Percentiles rank a stretch among this genome's conserved stretches.
Conservation (phyloP, 2,888 invertebrate genomes). For the Exocentrus adspersus region DNA sequence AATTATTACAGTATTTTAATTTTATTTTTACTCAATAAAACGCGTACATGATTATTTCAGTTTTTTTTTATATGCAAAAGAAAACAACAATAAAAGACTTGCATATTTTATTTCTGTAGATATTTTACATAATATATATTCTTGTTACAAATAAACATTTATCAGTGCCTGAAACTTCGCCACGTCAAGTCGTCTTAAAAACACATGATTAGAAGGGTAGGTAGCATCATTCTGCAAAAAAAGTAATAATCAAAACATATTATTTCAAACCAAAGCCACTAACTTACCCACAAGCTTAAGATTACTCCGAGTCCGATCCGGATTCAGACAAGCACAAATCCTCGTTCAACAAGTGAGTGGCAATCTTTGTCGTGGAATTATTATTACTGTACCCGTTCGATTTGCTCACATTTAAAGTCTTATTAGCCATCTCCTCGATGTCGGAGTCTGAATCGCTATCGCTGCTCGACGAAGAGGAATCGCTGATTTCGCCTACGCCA, state of each 20-base stretch:
- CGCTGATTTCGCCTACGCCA: constrained; percentile 61
- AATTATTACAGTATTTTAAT: constrained; percentile 19
- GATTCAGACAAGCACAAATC: constrained; percentile 89
- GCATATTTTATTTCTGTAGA: constrained; percentile 49
- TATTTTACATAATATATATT: constrained; percentile 50
- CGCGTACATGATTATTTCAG: too few species aligned
- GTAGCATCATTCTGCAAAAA: constrained; percentile 23
- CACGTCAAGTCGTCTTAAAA: constrained; percentile 39
- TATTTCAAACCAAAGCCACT: too few species aligned
- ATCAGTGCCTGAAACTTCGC: constrained; percentile 49
- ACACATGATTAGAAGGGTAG: too few species aligned
- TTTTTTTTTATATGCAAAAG: too few species aligned
- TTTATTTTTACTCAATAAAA: constrained; percentile 27
- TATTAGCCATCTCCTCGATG: constrained; percentile 33
- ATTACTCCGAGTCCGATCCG: constrained; percentile 72
- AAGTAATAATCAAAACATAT: too few species aligned
- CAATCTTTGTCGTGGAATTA: constrained; percentile 56
- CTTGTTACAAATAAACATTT: constrained; percentile 46
- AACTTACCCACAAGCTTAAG: not conserved
- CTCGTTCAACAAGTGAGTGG: constrained; percentile 77
- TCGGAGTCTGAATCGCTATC: constrained; percentile 62
- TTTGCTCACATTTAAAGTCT: constrained; percentile 41
- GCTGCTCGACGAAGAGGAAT: constrained; percentile 56
- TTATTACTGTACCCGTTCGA: constrained; percentile 63
- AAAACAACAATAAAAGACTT: constrained; percentile 15